Base-by-base conservation (phyloP, 1,140 invertebrate genomes). In the Drosophila watanabei region DNA sequence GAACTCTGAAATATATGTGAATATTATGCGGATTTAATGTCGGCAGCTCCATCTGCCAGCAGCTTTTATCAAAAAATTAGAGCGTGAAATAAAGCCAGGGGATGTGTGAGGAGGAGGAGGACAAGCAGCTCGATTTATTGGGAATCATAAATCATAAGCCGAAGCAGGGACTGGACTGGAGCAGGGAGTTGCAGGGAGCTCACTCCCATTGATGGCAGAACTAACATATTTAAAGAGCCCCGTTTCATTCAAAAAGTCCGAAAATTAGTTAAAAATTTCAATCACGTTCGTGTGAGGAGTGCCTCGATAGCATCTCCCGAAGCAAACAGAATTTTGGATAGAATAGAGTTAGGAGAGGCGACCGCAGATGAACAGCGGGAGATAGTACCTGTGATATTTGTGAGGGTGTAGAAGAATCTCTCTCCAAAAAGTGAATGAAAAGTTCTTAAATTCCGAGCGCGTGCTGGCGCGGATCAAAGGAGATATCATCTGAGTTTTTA, bases 51-150 rank as follows among this genome's bases (percentile, higher is more conserved):
- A 88, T 84, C 85, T 88, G 85, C 84, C 71, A 61, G 43, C 80
- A 84, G 64, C 72, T 75, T 88, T 89, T 89, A 89, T 89, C 85
- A 79, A 75, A 75, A 88, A 89, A 89, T 89, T 89, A 89, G 86
- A 89, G 73, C 85, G 85, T 89, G 86, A 89, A 89, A 82, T 89
- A 89, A 89, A 79, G 54, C 77, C 52, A 52, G 56, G 30, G 48
- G 39, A 52, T 57, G 63, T 65, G 66, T 41, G 48, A 14, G 20
- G 13, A n/a, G 20, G 13, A n/a, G n/a, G n/a, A 35, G 32, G 43
- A 24, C 59, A 43, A 52, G 61, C 46, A 66, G 45, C 63, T 66
- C 73, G 73, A 89, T 89, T 89, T 89, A 89, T 89, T 89, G 65
- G 35, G 41, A 61, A 48, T 57, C 83, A 89, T 89, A 89, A 89